Evolutionary conservation across 1,140 invertebrate species (phyloP), one percentile per base, ranked within the genome.

Genomic region (Lepidostoma basale): DNA sequence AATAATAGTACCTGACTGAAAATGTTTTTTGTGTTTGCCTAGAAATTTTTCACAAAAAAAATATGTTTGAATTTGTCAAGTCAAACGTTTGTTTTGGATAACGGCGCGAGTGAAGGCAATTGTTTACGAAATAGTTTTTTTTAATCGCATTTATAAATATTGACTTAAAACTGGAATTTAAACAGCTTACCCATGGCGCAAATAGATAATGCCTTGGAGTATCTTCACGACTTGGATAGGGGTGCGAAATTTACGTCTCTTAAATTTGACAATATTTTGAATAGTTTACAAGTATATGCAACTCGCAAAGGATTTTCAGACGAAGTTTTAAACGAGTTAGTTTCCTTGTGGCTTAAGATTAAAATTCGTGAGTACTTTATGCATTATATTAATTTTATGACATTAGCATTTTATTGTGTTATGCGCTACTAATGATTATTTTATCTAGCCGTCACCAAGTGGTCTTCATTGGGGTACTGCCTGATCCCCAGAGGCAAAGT

Each of bases 121-220:
- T n/a, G n/a, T n/a, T n/a, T n/a, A n/a, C n/a, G n/a, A n/a, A n/a
- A n/a, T n/a, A n/a, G n/a, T n/a, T n/a, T n/a, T n/a, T n/a, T n/a
- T n/a, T n/a, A n/a, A n/a, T n/a, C n/a, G 30, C 12, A 6, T 20
- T 8, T 5, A 47, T 23, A 47, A 47, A 22, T 47, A 22, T 23
- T 2, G 20, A 49, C 20, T 6, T 6, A 49, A 8, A 49, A n/a
- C n/a, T n/a, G n/a, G n/a, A n/a, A n/a, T n/a, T n/a, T n/a, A n/a
- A n/a, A n/a, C n/a, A 25, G 12, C 8, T 20, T 59, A 9, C 42
- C 59, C 23, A 82, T 81, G 78, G 63, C 74, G 1, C 78, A 81
- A 47, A 75, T 81, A 4, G 76, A 79, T 10, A 78, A 81, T 59
- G 79, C 81, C 39, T 77, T 82, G 62, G 74, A 79, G 58, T 82